Evolutionary conservation across 1,140 invertebrate genomes (phyloP), one percentile per base, ranked within the genome.

Genomic region (Periplaneta americana): DNA sequence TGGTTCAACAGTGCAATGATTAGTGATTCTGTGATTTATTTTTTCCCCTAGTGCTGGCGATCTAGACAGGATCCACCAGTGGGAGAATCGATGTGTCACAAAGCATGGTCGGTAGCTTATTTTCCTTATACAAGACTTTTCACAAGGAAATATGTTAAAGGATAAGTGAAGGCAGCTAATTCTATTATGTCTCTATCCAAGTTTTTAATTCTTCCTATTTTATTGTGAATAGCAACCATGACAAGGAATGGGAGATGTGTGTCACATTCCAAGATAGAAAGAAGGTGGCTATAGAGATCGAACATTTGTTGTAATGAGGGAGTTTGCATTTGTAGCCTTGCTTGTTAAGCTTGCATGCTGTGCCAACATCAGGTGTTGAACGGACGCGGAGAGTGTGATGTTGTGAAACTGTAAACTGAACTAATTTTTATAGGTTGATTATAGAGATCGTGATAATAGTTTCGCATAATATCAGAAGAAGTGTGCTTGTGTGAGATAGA

Each of bases 11-110:
- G 32, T 80, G 74, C 34, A 74, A 33, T 80, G 80, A 36, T 80
- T 80, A 80, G 79, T 80, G 79, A 80, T 57, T 66, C 37, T 79
- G 78, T 66, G 78, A 79, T 80, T 66, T 36, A 57, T 57, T 11
- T n/a, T 48, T 57, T 80, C 28, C 66, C 32, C 34, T 80, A 80
- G 80, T 80, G 66, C 32, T 75, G 35, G 22, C 48, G 48, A 31
- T 48, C 32, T 36, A n/a, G 35, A 35, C 22, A 39, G n/a, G 28
- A 22, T 28, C n/a, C 10, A 34, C 66, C 10, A 32, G 28, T 57
- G 28, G 39, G 28, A n/a, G 28, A 18, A 35, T 76, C 15, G 48
- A 28, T 36, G 11, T 36, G n/a, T 36, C 18, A 36, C n/a, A 35
- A 22, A 36, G 34, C 13, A 28, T 78, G 35, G 8, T 8, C n/a